Base-by-base conservation (phyloP, 2,113 vertebrate species). In the Zeus faber region DNA sequence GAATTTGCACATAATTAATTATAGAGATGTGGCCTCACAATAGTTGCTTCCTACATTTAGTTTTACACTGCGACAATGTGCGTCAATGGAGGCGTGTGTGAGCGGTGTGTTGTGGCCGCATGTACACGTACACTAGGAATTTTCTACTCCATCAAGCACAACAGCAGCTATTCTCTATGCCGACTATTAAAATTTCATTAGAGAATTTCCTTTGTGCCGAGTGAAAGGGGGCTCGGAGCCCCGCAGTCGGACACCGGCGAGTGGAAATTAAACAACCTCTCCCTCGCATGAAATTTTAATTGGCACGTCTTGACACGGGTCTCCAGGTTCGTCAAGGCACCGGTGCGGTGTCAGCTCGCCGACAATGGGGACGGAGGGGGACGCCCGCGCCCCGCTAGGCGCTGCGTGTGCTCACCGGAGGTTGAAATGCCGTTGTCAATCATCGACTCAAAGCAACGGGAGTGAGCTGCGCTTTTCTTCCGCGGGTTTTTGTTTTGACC, bases 281-380 rank as follows among this genome's bases (percentile, higher is more conserved):
- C 23, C 51, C 46, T 51, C 8, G 10, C 57, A 65, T 63, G 6
- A 60, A 72, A 56, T 72, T 76, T 76, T 49, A 76, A 80, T 79
- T n/a, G n/a, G n/a, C n/a, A n/a, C n/a, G n/a, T n/a, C n/a, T n/a
- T n/a, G n/a, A n/a, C n/a, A n/a, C n/a, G n/a, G n/a, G 10, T 35
- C 9, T 13, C 9, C 9, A 35, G 10, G 2, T 2, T 35, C n/a
- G 33, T 35, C 33, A 35, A 35, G 10, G 2, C n/a, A 35, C 10
- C 33, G 1, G 66, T 56, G 18, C 56, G 58, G 26, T 13, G 14
- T 54, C 57, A 59, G 47, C 43, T 27, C 0, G 9, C 40, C 2
- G 1, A 66, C 60, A 72, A 54, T 39, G 26, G 59, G n/a, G 5
- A n/a, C 9, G 27, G 46, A 23, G 35, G 16, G 33, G 26, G 10